These are phyloP conservation scores for Alviniconcha strummeri DNA, from an alignment of 2,888 invertebrate species.

Conservation along the genomic window DNA sequence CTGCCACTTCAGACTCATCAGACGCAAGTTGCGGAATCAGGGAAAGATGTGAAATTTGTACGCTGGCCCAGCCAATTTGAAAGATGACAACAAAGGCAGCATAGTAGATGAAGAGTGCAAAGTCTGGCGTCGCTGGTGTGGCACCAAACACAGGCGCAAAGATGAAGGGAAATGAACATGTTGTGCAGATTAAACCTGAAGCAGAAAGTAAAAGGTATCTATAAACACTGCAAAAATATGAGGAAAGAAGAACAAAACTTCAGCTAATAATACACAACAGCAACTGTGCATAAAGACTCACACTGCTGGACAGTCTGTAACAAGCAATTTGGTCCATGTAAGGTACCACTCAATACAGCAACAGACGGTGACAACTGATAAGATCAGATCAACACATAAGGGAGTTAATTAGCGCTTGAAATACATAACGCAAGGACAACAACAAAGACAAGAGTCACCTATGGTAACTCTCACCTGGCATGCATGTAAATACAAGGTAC, in stretches of 20 bases:
- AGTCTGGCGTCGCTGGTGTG: conserved; percentile 77
- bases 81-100: conserved; percentile 78
- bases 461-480: too few species aligned
- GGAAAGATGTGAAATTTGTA: conserved; percentile 92
- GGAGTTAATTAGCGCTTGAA: too few species aligned
- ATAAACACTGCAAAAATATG: background rate
- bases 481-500: too few species aligned
- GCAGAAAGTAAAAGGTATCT: conserved; percentile 36
- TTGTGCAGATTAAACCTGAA: conserved; percentile 82
- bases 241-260: background rate
- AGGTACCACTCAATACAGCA: too few species aligned
- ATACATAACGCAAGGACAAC: too few species aligned
- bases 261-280: too few species aligned
- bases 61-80: conserved; percentile 94
- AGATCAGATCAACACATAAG: too few species aligned
- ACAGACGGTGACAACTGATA: too few species aligned
- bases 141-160: conserved; percentile 86
- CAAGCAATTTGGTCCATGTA: too few species aligned
- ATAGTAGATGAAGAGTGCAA: conserved; percentile 74
- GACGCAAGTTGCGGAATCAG: conserved; percentile 82
- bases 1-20: conserved; percentile 39
- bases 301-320: too few species aligned
- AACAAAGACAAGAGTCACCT: too few species aligned
- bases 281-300: too few species aligned
- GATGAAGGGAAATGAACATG: conserved; percentile 89